phyloP scores from a whole-genome alignment of 2,888 invertebrate species.

The Ormia ochracea region DNA sequence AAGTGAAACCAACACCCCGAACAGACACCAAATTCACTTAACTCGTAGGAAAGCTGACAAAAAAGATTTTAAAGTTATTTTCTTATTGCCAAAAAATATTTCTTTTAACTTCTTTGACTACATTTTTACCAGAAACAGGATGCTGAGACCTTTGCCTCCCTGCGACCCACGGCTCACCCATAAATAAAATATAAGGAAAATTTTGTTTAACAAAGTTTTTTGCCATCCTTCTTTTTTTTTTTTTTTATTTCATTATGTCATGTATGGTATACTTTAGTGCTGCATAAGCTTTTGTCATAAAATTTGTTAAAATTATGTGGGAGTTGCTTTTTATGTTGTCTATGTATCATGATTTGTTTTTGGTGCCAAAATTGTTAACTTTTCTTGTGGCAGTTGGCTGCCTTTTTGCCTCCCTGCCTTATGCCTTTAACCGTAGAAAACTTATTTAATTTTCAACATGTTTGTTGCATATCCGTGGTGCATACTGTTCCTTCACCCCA shows the following conservation, averaged over 20 bases:
- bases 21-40: constrained; percentile 52
- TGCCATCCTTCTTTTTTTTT: not conserved
- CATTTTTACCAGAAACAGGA: constrained; percentile 23
- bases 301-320: constrained; percentile 62
- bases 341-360: constrained; percentile 47
- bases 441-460: constrained; percentile 44
- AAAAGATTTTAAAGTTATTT: constrained; percentile 44
- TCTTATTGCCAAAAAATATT: constrained; percentile 28
- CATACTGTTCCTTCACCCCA: not conserved
- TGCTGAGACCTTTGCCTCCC: constrained; percentile 30
- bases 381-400: constrained; percentile 10
- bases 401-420: not conserved
- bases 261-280: constrained; percentile 29
- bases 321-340: constrained; percentile 44
- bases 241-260: constrained; percentile 13
- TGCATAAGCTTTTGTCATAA: constrained; percentile 58
- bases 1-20: constrained; percentile 51
- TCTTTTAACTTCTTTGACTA: constrained; percentile 35
- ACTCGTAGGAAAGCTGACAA: not conserved
- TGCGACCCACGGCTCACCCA: not conserved
- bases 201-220: constrained; percentile 40
- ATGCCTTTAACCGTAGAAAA: not conserved
- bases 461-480: constrained; percentile 27
- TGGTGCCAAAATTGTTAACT: constrained; percentile 54
- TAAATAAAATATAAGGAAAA: constrained; percentile 25